These are phyloP conservation scores for Euzophera pinguis DNA, from an alignment of 2,888 invertebrate species.

Conservation along the genomic window DNA sequence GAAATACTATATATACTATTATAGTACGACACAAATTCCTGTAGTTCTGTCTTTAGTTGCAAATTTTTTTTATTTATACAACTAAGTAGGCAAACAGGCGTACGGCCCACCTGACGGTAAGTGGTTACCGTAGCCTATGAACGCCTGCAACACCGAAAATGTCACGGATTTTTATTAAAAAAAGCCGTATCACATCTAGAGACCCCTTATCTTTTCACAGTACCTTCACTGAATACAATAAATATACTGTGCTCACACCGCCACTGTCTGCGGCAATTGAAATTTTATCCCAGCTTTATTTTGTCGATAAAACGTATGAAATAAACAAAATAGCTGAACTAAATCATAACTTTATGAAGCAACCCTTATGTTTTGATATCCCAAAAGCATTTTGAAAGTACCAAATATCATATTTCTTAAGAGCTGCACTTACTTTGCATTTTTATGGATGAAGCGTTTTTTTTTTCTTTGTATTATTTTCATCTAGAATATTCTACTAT, in stretches of 20 bases:
- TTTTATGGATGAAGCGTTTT: neutral
- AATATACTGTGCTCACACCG: conserved; percentile 67
- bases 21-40: too few species aligned
- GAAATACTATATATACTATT: too few species aligned
- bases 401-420: conserved; percentile 1
- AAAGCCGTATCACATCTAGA: conserved; percentile 3
- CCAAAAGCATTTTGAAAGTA: neutral
- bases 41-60: too few species aligned
- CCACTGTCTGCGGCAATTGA: conserved; percentile 76
- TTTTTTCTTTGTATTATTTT: neutral
- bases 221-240: conserved; percentile 64
- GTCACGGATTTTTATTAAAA: too few species aligned
- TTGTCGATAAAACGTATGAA: conserved; percentile 67
- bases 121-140: too few species aligned
- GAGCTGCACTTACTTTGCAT: neutral
- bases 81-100: too few species aligned
- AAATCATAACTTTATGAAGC: conserved; percentile 54
- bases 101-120: too few species aligned
- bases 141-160: too few species aligned
- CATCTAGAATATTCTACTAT: neutral
- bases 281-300: conserved; percentile 76
- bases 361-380: conserved; percentile 11
- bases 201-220: conserved; percentile 20
- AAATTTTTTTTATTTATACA: too few species aligned
- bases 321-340: conserved; percentile 58